These are phyloP conservation scores for Ovis canadensis DNA, from an alignment of 2,113 vertebrate species.

Conservation along the genomic window DNA sequence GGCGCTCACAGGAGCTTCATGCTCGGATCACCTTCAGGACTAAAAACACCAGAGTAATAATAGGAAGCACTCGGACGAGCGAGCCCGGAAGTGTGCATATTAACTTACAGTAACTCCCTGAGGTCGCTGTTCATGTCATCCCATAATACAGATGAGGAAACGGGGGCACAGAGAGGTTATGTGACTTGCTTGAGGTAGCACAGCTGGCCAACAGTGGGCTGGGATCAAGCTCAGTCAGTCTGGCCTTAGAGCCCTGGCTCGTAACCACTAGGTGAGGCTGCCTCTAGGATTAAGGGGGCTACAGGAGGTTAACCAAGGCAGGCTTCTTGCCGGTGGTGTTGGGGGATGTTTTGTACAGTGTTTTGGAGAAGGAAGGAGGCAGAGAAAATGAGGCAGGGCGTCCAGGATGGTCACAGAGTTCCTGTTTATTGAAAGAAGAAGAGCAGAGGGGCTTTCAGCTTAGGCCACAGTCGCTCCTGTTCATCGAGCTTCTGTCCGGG, in stretches of 20 bases:
- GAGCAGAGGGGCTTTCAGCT: background rate
- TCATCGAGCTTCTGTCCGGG: background rate
- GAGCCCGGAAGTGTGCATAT: fast-evolving
- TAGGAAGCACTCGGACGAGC: background rate
- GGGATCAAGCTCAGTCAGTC: background rate
- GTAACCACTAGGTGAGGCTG: background rate
- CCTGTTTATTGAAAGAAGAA: background rate
- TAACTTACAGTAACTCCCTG: background rate
- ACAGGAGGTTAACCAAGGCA: background rate
- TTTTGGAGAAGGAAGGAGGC: background rate
- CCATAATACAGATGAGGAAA: background rate
- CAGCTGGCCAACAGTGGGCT: background rate
- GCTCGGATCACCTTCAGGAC: fast-evolving
- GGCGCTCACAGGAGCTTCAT: fast-evolving
- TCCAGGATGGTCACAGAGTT: background rate
- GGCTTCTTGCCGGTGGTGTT: background rate
- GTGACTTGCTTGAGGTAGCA: background rate
- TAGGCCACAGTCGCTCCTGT: too few species aligned
- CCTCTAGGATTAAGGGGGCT: background rate
- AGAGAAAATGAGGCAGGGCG: background rate
- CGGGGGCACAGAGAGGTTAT: background rate
- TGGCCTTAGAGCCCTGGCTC: background rate
- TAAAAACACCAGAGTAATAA: fast-evolving
- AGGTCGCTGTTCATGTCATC: background rate
- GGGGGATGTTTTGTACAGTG: background rate